Percentiles rank a stretch among this genome's conserved stretches.
phyloP scores from a whole-genome alignment of 2,888 invertebrate species.

The Anoncus sp. region DNA sequence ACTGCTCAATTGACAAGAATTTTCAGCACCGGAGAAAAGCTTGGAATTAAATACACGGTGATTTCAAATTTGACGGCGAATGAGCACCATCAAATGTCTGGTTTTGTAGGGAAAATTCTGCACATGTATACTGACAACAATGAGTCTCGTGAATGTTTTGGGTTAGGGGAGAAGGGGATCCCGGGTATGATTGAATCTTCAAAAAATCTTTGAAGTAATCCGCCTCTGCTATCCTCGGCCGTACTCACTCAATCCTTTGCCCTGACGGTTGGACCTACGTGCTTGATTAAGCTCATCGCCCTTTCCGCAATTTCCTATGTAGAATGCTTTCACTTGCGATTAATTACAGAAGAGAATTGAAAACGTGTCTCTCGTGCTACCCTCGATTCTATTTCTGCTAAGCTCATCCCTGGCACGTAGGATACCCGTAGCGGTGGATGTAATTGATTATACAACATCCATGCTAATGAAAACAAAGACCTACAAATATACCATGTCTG shows the following conservation, averaged over 20 bases:
- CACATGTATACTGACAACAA: too few relatives aligned
- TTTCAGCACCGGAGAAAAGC: too few relatives aligned
- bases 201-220: conserved; percentile 18
- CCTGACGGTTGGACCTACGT: conserved; percentile 30
- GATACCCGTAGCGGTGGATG: conserved; percentile 8
- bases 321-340: conserved; percentile 37
- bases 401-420: conserved; percentile 17
- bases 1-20: background rate
- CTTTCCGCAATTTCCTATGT: conserved; percentile 47
- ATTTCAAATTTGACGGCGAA: too few relatives aligned
- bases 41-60: too few relatives aligned
- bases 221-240: conserved; percentile 9
- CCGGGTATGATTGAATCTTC: background rate
- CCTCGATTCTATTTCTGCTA: conserved; percentile 1
- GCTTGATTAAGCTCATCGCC: conserved; percentile 45
- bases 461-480: conserved; percentile 3
- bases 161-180: background rate
- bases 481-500: background rate
- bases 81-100: too few relatives aligned
- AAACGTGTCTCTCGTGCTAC: conserved; percentile 49
- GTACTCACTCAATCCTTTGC: conserved; percentile 22
- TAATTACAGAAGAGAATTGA: conserved; percentile 56
- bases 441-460: conserved; percentile 22
- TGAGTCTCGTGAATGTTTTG: too few relatives aligned
- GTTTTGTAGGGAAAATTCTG: too few relatives aligned